Evolutionary conservation across 2,113 vertebrate genomes (phyloP).

Genomic region (Uria aalge): DNA sequence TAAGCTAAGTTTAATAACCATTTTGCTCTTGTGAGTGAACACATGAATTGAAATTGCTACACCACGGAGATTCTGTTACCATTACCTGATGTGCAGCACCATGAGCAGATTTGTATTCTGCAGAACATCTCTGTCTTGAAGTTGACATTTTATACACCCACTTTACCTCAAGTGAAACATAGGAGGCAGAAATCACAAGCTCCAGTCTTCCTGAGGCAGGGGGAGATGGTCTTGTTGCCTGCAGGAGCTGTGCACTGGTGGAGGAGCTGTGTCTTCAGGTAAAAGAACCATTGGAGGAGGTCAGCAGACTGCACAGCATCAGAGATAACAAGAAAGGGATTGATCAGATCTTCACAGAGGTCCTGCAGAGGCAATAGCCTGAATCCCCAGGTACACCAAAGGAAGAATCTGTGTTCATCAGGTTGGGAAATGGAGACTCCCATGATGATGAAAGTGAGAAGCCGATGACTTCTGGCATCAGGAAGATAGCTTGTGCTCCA

Average conservation of each 20-base stretch:
- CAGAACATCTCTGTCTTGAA: background rate
- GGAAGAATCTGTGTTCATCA: background rate
- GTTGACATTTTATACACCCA: background rate
- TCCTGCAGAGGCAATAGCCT: background rate
- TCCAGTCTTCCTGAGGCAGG: background rate
- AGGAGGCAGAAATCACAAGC: background rate
- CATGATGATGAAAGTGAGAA: background rate
- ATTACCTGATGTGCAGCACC: background rate
- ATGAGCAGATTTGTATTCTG: background rate
- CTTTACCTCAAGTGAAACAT: background rate
- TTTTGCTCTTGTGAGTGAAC: background rate
- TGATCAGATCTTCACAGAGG: background rate
- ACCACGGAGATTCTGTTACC: background rate
- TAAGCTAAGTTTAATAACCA: background rate
- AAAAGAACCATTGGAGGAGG: background rate
- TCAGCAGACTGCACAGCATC: background rate
- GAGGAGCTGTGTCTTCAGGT: background rate
- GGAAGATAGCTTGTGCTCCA: background rate
- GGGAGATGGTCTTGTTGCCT: background rate
- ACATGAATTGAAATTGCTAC: background rate
- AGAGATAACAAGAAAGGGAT: background rate
- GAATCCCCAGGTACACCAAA: rapidly evolving
- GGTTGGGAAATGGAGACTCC: background rate
- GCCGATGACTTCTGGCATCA: background rate
- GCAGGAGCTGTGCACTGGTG: background rate